These are phyloP conservation scores for Sphenopsis melanotis DNA, from an alignment of 2,797 vertebrate genomes.

Conservation along the genomic window DNA sequence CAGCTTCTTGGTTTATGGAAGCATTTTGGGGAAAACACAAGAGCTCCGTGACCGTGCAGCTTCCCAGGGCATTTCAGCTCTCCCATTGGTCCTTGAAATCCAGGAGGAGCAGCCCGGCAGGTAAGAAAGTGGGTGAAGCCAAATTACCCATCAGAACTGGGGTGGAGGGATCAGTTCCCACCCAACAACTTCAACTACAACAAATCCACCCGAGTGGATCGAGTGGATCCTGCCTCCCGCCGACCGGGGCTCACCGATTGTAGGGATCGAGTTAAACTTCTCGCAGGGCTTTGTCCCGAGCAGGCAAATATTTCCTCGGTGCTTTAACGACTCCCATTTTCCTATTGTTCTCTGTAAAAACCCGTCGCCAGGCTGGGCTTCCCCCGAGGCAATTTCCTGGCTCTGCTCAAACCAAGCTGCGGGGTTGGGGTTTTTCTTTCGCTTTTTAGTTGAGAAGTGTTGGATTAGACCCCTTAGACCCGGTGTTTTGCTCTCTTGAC, in stretches of 20 bases:
- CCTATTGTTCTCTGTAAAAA: background rate
- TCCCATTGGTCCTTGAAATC: background rate
- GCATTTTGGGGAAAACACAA: background rate
- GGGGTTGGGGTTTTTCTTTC: background rate
- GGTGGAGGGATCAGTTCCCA: background rate
- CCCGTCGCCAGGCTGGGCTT: background rate
- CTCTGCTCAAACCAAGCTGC: background rate
- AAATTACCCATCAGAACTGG: background rate
- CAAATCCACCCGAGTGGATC: rapidly evolving
- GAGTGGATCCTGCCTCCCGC: background rate
- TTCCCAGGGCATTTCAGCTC: background rate
- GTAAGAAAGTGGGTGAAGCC: background rate
- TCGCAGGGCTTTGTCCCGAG: background rate
- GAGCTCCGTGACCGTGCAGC: rapidly evolving
- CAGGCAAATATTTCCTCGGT: background rate
- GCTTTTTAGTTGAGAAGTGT: background rate
- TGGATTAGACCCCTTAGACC: background rate
- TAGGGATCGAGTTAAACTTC: background rate
- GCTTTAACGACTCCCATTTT: background rate
- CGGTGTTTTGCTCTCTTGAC: background rate
- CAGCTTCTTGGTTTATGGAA: background rate
- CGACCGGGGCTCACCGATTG: rapidly evolving
- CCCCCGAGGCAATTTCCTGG: background rate
- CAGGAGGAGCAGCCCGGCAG: background rate
- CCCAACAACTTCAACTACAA: rapidly evolving